Evolutionary conservation across 2,113 vertebrate species (phyloP), one percentile per base, ranked within the genome.

Genomic region (Recurvirostra avosetta): DNA sequence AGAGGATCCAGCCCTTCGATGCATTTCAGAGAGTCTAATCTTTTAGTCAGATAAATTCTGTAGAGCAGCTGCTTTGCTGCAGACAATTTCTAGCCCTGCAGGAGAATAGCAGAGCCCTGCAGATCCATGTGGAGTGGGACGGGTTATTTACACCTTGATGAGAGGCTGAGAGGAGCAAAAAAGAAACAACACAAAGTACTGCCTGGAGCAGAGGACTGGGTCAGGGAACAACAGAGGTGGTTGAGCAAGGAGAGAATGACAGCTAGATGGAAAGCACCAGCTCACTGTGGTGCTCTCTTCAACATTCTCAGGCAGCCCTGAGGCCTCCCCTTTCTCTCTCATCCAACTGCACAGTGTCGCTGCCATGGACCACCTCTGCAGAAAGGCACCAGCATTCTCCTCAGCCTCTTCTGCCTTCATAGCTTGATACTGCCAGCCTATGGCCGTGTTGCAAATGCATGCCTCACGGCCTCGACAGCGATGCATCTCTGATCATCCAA

Each of bases 21-120:
- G 56, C 65, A 75, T 88, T 94, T 95, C 41, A 89, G 66, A 58
- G 62, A 87, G 21, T 65, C 92, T 89, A 77, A 94, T 95, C 85
- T 90, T 88, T 58, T 6, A 82, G 70, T 52, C 70, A 78, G 86
- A 94, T 70, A 67, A 92, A 94, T 91, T 92, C 76, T 61, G 45
- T 6, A 19, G 52, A 94, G 76, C 43, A 77, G 83, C 47, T 94
- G 77, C 92, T 91, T 85, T 92, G 76, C 72, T 85, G 76, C 49
- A 70, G 70, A 68, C 68, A 73, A 27, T 62, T 94, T 97, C 91
- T 81, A 89, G 66, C 70, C 71, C 73, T 53, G 66, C 62, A 61
- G 77, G 83, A 75, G 58, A 79, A 91, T 0, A 91, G 41, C 70
- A 91, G 65, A 87, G 49, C 49, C 68, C 68, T 83, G 59, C 34